Percentiles rank a stretch among this genome's conserved stretches.
Conservation (phyloP, 2,888 invertebrate species). For the Sminthurides aquaticus region DNA sequence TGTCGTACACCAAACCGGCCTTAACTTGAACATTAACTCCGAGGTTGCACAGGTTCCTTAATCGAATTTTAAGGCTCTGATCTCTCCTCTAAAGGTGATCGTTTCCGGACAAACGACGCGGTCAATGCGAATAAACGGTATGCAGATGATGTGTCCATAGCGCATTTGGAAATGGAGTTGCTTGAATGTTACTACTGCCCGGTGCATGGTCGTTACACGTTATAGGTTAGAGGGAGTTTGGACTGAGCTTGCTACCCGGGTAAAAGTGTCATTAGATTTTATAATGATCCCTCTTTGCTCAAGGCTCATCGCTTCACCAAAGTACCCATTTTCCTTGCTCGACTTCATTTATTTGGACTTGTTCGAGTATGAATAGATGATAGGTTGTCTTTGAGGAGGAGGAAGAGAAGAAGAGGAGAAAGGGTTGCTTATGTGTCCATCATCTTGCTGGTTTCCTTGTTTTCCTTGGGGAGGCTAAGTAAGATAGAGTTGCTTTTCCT, state of each 20-base stretch:
- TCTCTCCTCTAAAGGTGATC: too few relatives aligned
- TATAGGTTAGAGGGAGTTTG: too few relatives aligned
- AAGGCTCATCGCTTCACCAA: neutral
- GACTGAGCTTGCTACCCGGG: neutral
- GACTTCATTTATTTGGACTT: constrained; percentile 1
- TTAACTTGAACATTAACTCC: too few relatives aligned
- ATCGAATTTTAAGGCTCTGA: too few relatives aligned
- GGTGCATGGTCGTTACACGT: too few relatives aligned
- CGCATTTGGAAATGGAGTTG: too few relatives aligned
- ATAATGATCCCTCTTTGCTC: neutral
- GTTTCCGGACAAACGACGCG: too few relatives aligned
- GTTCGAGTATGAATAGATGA: constrained; percentile 6
- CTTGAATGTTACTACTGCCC: too few relatives aligned
- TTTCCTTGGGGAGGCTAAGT: neutral
- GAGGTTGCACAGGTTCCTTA: too few relatives aligned
- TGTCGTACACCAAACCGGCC: too few relatives aligned
- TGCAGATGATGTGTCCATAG: too few relatives aligned
- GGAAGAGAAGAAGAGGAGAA: constrained; percentile 18
- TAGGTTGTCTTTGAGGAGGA: constrained; percentile 16
- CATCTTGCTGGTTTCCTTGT: neutral
- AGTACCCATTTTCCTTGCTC: neutral
- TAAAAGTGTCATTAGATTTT: neutral
- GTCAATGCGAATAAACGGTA: too few relatives aligned
- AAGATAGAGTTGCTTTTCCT: neutral
- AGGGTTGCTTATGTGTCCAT: constrained; percentile 26